A percentile compares a stretch with the other conserved stretches of the same genome.
Evolutionary conservation across 2,113 vertebrate genomes (phyloP).

Genomic region (Pholis gunnellus): DNA sequence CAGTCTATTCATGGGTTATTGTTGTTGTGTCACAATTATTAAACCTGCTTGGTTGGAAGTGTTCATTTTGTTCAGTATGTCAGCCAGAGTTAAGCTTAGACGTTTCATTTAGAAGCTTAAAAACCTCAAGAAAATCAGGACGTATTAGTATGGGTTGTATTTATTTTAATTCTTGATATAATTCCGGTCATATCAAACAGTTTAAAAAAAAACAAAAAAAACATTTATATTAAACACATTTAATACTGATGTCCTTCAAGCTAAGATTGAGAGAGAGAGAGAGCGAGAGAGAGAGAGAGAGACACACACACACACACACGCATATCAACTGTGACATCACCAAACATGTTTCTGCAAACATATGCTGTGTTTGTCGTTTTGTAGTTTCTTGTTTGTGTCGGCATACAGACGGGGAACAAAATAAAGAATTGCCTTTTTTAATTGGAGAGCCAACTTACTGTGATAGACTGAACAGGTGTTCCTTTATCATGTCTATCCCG

Average conservation of each 20-base stretch:
- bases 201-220: neutral
- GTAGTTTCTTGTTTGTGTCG: neutral
- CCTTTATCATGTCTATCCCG: constrained; percentile 9
- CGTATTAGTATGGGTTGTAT: neutral
- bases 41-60: neutral
- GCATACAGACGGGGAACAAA: neutral
- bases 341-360: neutral
- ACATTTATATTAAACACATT: neutral
- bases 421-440: neutral
- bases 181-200: neutral
- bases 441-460: neutral
- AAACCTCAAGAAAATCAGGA: neutral
- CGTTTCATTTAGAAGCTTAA: neutral
- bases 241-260: neutral
- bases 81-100: neutral
- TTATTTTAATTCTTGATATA: neutral
- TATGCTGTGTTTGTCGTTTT: neutral
- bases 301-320: neutral
- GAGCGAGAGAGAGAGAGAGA: neutral
- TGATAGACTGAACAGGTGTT: neutral
- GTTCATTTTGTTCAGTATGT: neutral
- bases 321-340: neutral
- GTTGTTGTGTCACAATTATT: neutral
- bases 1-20: neutral
- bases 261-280: neutral